phyloP scores from a whole-genome alignment of 2,113 vertebrate species.

The Meles meles region DNA sequence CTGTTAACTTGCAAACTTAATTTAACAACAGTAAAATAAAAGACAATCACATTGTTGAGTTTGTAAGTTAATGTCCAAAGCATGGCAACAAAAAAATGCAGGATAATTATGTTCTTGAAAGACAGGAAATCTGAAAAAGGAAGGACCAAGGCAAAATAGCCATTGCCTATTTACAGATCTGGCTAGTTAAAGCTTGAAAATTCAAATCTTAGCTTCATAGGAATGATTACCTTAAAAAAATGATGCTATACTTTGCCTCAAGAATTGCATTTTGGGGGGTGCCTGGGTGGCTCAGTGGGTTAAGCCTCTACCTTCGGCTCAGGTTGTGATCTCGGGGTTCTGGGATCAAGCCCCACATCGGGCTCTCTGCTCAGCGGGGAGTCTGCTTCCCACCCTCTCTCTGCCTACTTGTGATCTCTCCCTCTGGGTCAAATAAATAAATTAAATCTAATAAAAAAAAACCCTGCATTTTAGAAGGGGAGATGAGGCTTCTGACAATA shows the following conservation, averaged over 20 bases:
- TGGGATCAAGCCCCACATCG: no score
- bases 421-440: no score
- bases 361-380: no score
- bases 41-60: slow-evolving; percentile 2
- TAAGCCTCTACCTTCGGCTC: no score
- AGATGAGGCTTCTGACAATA: not conserved
- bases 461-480: not conserved
- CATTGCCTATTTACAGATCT: not conserved
- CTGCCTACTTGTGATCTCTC: no score
- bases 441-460: no score
- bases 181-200: not conserved
- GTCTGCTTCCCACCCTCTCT: no score
- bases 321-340: no score
- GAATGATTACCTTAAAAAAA: not conserved
- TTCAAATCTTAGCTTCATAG: not conserved
- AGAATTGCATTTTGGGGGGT: not conserved
- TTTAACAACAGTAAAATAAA: slow-evolving; percentile 12
- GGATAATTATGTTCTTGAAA: not conserved
- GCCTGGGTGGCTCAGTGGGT: no score
- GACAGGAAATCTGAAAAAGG: not conserved
- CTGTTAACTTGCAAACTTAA: not conserved
- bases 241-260: not conserved
- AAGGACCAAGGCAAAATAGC: not conserved
- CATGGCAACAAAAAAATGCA: slow-evolving; percentile 30
- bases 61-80: not conserved